Evolutionary conservation across 2,797 vertebrate species (phyloP).

Genomic region (Sparidentex hasta): DNA sequence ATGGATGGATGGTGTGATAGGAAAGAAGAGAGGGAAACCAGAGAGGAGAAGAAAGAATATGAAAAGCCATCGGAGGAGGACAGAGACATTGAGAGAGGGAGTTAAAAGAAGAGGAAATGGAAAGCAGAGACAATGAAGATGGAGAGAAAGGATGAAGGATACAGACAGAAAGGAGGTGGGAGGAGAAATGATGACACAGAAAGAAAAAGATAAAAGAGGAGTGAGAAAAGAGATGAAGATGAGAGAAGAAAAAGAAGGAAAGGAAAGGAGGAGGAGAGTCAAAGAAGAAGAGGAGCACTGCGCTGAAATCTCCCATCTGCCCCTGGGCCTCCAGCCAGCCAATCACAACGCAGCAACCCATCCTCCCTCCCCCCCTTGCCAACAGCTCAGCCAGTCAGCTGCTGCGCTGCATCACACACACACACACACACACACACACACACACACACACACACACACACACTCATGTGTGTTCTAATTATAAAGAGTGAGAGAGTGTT

Average conservation of each 20-base stretch:
- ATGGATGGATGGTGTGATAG: too few species aligned
- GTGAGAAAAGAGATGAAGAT: not conserved
- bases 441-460: slow-evolving; percentile 13
- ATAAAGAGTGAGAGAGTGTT: slow-evolving; percentile 32
- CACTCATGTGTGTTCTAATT: slow-evolving; percentile 37
- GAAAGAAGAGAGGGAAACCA: too few species aligned
- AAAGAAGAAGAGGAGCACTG: slow-evolving; percentile 17
- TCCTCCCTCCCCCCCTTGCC: slow-evolving; percentile 75
- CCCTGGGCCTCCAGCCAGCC: slow-evolving; percentile 72
- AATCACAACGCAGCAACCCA: slow-evolving; percentile 71
- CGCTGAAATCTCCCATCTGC: slow-evolving; percentile 64
- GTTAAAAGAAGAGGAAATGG: not conserved
- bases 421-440: slow-evolving; percentile 23
- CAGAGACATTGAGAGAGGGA: too few species aligned
- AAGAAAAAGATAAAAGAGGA: not conserved
- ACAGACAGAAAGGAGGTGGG: not conserved
- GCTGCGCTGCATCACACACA: slow-evolving; percentile 67
- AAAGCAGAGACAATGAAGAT: not conserved
- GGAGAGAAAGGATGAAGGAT: not conserved
- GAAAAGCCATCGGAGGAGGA: not conserved
- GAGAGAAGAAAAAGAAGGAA: not conserved
- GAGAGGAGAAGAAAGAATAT: not conserved
- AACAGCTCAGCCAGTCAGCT: slow-evolving; percentile 80
- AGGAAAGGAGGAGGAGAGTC: not conserved
- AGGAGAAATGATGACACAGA: not conserved